phyloP scores from a whole-genome alignment of 2,888 invertebrate species.

The Andrena flavipes region DNA sequence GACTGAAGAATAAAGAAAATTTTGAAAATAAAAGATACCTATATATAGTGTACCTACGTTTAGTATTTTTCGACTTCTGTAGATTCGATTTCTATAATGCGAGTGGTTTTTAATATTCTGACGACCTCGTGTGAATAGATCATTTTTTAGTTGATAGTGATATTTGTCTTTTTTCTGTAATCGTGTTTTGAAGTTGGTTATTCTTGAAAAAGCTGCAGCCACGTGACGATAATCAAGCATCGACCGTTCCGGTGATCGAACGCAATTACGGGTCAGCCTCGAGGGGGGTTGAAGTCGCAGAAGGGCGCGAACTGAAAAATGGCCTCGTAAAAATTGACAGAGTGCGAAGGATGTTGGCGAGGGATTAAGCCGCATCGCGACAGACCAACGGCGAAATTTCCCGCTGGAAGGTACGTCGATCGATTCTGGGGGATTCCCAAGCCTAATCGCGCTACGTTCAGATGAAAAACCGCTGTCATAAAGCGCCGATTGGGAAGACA shows the following conservation, averaged over 20 bases:
- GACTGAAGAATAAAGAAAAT: no score
- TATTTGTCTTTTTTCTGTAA: no score
- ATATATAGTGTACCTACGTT: no score
- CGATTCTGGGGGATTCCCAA: conserved; percentile 51
- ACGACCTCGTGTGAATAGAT: no score
- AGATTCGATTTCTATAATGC: no score
- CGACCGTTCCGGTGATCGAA: conserved; percentile 34
- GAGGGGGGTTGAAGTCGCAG: conserved; percentile 22
- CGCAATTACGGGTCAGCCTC: conserved; percentile 56
- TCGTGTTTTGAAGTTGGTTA: not conserved
- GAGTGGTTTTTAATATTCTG: no score
- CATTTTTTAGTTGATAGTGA: no score
- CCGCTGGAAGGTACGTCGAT: conserved; percentile 39
- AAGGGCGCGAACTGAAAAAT: conserved; percentile 61
- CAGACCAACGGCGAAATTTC: conserved; percentile 41
- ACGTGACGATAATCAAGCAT: conserved; percentile 43
- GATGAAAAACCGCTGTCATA: conserved; percentile 18
- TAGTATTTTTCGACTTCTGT: no score
- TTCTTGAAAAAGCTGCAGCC: not conserved
- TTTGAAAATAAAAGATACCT: no score
- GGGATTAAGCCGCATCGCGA: conserved; percentile 58
- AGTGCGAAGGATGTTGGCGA: conserved; percentile 59
- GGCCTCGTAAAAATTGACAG: conserved; percentile 65
- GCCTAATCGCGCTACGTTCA: conserved; percentile 27
- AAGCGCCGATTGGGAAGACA: conserved; percentile 13